A percentile compares a stretch with the other conserved stretches of the same genome.
Conservation (phyloP, 2,113 vertebrate genomes). For the Todiramphus chloris region DNA sequence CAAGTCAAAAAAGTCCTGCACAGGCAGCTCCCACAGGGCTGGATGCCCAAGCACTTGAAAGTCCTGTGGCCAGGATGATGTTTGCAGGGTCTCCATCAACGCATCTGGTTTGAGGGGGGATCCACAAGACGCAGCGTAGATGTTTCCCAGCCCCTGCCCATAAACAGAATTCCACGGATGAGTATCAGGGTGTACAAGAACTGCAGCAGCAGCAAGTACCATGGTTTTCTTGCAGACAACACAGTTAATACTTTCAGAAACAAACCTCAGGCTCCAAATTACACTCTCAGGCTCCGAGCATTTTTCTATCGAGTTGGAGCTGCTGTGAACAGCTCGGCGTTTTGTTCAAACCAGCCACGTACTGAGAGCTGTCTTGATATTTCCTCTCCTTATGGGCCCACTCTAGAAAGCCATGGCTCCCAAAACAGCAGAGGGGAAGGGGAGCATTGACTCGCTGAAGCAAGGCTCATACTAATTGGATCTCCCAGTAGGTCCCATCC, state of each 20-base stretch:
- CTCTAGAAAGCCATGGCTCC: neutral
- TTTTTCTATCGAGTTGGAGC: rapidly evolving
- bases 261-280: neutral
- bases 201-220: neutral
- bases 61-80: neutral
- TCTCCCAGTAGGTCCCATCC: neutral
- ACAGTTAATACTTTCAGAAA: neutral
- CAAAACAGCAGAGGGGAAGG: neutral
- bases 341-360: neutral
- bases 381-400: neutral
- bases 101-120: neutral
- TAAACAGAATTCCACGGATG: neutral
- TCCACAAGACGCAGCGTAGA: neutral
- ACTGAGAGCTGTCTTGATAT: neutral
- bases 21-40: neutral
- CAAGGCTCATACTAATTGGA: neutral
- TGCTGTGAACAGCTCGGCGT: neutral
- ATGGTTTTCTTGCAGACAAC: neutral
- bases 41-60: neutral
- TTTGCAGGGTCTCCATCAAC: neutral
- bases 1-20: neutral
- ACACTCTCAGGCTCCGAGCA: neutral
- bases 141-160: neutral
- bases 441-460: neutral
- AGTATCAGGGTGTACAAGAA: neutral